These are phyloP conservation scores for Andricus curvator DNA, from an alignment of 2,888 invertebrate species.

Conservation along the genomic window DNA sequence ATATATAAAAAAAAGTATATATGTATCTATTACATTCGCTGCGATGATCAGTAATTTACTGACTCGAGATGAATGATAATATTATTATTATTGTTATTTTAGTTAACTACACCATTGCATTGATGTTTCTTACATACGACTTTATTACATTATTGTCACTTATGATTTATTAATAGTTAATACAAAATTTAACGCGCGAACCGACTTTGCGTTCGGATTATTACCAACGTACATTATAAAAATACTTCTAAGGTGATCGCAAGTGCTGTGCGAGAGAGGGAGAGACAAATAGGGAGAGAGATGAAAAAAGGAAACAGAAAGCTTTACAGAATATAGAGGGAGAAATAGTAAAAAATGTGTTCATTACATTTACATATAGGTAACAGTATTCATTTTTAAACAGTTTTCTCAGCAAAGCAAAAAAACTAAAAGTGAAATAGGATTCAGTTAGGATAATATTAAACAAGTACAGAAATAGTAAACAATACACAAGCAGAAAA, in stretches of 20 bases:
- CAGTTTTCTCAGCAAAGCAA: constrained; percentile 54
- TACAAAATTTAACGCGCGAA: constrained; percentile 24
- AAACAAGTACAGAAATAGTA: constrained; percentile 22
- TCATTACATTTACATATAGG: constrained; percentile 71
- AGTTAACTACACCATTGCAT: constrained; percentile 31
- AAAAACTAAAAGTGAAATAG: constrained; percentile 43
- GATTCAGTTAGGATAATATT: constrained; percentile 38
- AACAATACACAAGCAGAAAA: neutral
- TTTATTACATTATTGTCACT: constrained; percentile 18
- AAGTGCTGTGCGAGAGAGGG: constrained; percentile 40
- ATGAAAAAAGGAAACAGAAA: neutral
- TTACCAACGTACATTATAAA: constrained; percentile 37
- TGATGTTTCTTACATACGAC: constrained; percentile 41
- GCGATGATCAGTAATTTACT: neutral
- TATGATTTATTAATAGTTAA: constrained; percentile 19
- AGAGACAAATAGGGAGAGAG: constrained; percentile 3
- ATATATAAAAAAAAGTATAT: constrained; percentile 40
- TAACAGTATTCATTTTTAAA: constrained; percentile 73
- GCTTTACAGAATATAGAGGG: constrained; percentile 27
- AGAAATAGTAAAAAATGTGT: constrained; percentile 65
- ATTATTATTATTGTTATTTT: constrained; percentile 39
- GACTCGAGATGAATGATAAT: constrained; percentile 26
- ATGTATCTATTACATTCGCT: constrained; percentile 36
- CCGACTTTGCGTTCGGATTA: constrained; percentile 34
- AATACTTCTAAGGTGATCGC: constrained; percentile 36